Conservation (phyloP, 1,140 invertebrate genomes). For the Zophobas morio region DNA sequence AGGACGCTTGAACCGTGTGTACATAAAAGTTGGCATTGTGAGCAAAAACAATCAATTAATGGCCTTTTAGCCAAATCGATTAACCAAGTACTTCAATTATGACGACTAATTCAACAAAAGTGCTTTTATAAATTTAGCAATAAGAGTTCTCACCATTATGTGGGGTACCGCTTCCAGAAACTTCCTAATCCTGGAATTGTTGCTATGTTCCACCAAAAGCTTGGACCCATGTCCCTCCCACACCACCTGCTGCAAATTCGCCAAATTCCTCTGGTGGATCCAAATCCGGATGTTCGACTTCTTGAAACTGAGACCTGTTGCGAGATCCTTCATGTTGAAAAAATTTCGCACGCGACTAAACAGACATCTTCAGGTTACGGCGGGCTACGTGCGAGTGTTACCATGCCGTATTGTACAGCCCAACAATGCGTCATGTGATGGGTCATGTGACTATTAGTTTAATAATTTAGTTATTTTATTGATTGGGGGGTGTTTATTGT, state of each 20-base stretch:
- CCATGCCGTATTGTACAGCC: neutral
- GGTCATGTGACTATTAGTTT: slow-evolving; percentile 61
- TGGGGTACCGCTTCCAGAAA: slow-evolving; percentile 90
- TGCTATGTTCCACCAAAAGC: slow-evolving; percentile 86
- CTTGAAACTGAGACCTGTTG: slow-evolving; percentile 78
- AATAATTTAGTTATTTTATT: slow-evolving; percentile 63
- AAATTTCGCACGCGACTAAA: slow-evolving; percentile 16
- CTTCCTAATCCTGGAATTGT: slow-evolving; percentile 82
- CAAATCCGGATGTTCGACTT: slow-evolving; percentile 91
- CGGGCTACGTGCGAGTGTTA: neutral
- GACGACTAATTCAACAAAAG: no score
- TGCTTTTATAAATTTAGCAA: neutral
- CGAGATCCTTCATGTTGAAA: slow-evolving; percentile 44
- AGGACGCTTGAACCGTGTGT: no score
- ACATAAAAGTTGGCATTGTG: no score
- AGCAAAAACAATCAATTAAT: no score
- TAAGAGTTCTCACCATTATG: slow-evolving; percentile 80
- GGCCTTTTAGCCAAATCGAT: no score
- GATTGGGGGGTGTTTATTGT: slow-evolving; percentile 51
- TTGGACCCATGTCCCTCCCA: slow-evolving; percentile 90
- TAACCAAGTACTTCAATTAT: no score
- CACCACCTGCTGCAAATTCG: slow-evolving; percentile 85
- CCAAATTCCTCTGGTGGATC: slow-evolving; percentile 91
- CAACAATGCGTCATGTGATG: slow-evolving; percentile 49
- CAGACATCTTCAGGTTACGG: neutral